phyloP scores from a whole-genome alignment of 2,888 invertebrate genomes.

The Cataglyphis altisquamis region DNA sequence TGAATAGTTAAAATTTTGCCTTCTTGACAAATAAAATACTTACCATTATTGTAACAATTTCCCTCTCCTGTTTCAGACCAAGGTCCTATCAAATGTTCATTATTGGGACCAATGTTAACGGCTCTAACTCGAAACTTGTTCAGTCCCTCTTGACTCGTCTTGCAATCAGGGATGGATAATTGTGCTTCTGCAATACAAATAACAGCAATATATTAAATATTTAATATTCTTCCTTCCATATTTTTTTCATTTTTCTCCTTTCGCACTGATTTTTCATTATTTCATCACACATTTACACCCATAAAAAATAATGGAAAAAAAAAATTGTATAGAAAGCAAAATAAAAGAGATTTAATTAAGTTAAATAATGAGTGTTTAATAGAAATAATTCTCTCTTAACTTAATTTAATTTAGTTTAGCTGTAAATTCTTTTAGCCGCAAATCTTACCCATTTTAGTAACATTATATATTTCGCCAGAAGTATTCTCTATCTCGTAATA shows the following conservation, averaged over 20 bases:
- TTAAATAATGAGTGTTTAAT: neutral
- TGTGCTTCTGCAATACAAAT: conserved; percentile 75
- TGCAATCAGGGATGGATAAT: conserved; percentile 84
- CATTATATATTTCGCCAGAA: conserved; percentile 86
- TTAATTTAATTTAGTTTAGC: neutral
- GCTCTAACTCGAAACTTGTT: conserved; percentile 85
- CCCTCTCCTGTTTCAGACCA: conserved; percentile 86
- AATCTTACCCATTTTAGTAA: conserved; percentile 76
- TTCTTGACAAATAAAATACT: conserved; percentile 38
- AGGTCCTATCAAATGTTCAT: conserved; percentile 82
- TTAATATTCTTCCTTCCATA: neutral
- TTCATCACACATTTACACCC: neutral
- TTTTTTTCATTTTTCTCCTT: neutral
- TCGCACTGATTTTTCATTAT: neutral
- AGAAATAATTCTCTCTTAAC: conserved; percentile 10
- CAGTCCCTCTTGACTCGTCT: conserved; percentile 77
- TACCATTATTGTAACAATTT: conserved; percentile 84
- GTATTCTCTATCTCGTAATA: conserved; percentile 76
- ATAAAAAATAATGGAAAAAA: neutral
- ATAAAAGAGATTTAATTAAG: neutral
- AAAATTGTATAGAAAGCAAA: neutral
- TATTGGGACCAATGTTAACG: conserved; percentile 81
- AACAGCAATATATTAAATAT: neutral
- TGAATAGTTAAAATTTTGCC: neutral
- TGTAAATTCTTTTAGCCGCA: neutral